A percentile compares a stretch with the other conserved stretches of the same genome.
Conservation (phyloP, 2,797 vertebrate species). For the Peromyscus attwateri region DNA sequence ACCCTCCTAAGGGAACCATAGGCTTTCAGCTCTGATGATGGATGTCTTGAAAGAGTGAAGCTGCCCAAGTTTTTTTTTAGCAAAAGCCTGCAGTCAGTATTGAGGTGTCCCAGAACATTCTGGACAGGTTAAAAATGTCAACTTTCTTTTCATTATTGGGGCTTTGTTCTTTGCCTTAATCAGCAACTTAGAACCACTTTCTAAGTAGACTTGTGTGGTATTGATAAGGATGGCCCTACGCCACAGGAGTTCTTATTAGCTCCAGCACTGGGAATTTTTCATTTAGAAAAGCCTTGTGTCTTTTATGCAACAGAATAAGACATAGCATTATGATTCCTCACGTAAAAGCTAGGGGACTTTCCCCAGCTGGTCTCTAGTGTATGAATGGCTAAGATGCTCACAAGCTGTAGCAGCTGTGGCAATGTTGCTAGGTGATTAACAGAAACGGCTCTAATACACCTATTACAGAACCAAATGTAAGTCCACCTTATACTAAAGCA, state of each 20-base stretch:
- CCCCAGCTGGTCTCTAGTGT: not conserved
- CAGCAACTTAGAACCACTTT: not conserved
- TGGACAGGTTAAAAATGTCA: not conserved
- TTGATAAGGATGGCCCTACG: not conserved
- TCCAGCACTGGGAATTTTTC: not conserved
- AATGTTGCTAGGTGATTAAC: not conserved
- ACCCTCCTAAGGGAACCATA: not conserved
- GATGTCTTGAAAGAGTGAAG: not conserved
- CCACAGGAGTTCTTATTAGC: not conserved
- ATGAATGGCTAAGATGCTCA: not conserved
- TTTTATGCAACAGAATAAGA: not conserved
- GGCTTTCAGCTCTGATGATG: not conserved
- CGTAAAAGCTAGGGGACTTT: not conserved
- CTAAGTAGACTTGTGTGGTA: not conserved
- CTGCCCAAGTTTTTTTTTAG: not conserved
- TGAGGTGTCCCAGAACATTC: not conserved
- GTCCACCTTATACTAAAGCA: not conserved
- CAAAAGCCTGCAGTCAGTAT: not conserved
- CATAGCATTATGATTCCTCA: not conserved
- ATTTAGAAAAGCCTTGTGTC: not conserved
- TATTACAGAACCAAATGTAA: not conserved
- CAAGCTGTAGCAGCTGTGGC: not conserved
- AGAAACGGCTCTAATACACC: not conserved
- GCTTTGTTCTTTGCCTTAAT: not conserved
- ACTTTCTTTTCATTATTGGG: not conserved